A percentile compares a stretch with the other conserved stretches of the same genome.
Evolutionary conservation across 35 echinoderm and acorn worm genomes (phyloP).

Genomic region (Apostichopus parvimensis): DNA sequence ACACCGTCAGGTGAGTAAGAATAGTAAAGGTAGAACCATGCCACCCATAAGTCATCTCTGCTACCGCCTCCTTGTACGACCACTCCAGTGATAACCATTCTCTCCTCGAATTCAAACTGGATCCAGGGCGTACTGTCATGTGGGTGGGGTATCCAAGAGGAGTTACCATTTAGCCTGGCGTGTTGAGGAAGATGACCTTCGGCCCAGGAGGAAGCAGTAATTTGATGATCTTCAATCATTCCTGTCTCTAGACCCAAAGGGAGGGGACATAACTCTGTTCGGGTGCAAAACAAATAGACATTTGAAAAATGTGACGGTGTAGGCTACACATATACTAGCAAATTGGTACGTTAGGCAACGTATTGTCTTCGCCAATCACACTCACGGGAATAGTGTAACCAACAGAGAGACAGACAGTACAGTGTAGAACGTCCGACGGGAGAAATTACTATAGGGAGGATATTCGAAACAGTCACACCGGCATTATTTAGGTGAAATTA

Average conservation of each 20-base stretch:
- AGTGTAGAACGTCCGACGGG: too few species aligned
- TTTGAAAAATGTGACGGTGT: background rate
- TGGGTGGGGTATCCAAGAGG: slow-evolving; percentile 64
- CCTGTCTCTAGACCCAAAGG: slow-evolving; percentile 84
- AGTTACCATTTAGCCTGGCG: slow-evolving; percentile 60
- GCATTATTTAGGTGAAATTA: too few species aligned
- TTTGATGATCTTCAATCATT: slow-evolving; percentile 61
- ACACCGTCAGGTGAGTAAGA: background rate
- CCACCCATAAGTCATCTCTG: slow-evolving; percentile 51
- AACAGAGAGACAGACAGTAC: too few species aligned
- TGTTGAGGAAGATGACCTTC: slow-evolving; percentile 58
- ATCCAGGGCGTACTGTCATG: slow-evolving; percentile 55
- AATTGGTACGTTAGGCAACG: too few species aligned
- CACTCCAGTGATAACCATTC: slow-evolving; percentile 83
- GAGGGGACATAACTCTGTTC: slow-evolving; percentile 72
- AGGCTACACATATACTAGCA: too few species aligned
- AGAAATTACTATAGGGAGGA: too few species aligned
- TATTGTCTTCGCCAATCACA: too few species aligned
- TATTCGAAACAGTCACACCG: too few species aligned
- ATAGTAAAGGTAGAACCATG: slow-evolving; percentile 56
- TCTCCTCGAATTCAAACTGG: slow-evolving; percentile 57
- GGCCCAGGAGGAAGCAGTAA: slow-evolving; percentile 66
- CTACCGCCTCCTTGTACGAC: slow-evolving; percentile 71
- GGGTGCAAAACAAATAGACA: background rate
- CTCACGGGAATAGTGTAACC: too few species aligned